A percentile compares a stretch with the other conserved stretches of the same genome.
These are phyloP conservation scores for Mechanitis messenoides DNA, from an alignment of 2,888 invertebrate genomes.

Conservation along the genomic window DNA sequence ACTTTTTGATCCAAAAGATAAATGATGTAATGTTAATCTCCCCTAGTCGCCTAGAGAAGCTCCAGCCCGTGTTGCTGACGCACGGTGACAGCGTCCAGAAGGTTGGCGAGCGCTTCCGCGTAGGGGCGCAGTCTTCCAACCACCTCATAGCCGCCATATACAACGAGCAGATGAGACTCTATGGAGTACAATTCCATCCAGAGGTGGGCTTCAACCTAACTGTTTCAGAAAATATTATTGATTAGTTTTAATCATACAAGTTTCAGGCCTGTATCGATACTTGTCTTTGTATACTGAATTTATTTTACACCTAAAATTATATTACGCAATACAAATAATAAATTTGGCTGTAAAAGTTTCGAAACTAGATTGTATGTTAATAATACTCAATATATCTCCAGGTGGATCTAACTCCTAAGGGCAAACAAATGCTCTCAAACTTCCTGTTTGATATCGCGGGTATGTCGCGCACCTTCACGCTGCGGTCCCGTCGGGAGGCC, in stretches of 20 bases:
- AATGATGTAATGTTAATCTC: slow-evolving; percentile 6
- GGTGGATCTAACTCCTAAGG: slow-evolving; percentile 95
- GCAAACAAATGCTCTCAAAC: slow-evolving; percentile 93
- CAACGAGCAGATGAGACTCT: slow-evolving; percentile 91
- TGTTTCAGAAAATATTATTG: no score
- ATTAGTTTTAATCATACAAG: no score
- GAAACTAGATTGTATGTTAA: not conserved
- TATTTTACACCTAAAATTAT: no score
- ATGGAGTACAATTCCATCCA: slow-evolving; percentile 99
- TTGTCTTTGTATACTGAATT: no score
- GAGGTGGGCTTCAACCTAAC: slow-evolving; percentile 77
- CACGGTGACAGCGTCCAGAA: slow-evolving; percentile 98
- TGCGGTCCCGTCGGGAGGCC: slow-evolving; percentile 89
- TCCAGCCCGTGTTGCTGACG: slow-evolving; percentile 93
- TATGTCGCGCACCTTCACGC: slow-evolving; percentile 90
- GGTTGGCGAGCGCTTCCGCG: slow-evolving; percentile 91
- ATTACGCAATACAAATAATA: no score
- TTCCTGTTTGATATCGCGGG: slow-evolving; percentile 95
- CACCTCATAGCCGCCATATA: slow-evolving; percentile 92
- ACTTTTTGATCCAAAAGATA: no score
- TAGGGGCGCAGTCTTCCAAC: slow-evolving; percentile 87
- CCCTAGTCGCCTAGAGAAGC: slow-evolving; percentile 88
- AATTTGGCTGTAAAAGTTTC: no score
- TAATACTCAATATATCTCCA: slow-evolving; percentile 38
- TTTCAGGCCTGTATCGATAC: no score